Evolutionary conservation across 2,113 vertebrate species (phyloP), one percentile per base, ranked within the genome.

Genomic region (Chaetodon trifascialis): DNA sequence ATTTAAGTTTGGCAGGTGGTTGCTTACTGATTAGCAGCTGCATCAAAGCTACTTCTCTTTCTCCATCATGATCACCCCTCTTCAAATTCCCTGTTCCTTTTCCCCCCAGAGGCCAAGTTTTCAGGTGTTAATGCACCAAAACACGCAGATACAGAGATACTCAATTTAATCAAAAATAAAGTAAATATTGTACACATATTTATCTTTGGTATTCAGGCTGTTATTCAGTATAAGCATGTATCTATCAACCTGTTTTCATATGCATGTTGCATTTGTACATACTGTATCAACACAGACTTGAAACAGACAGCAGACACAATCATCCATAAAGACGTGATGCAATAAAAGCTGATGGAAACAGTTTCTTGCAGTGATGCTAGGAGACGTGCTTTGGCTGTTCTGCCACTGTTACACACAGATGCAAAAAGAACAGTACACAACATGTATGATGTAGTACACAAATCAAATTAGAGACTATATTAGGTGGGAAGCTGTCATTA

Each of bases 21-120:
- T 68, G 54, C 21, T 71, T 69, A 36, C 44, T 78, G 79, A 71
- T 90, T 86, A 86, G 62, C 64, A 81, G 82, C 73, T 69, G 85
- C 62, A 71, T 79, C 63, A 67, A 82, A 82, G 75, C 79, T 59
- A 68, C 54, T 44, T 60, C 14, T 59, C 36, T 52, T 25, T 63
- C 15, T 30, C n/a, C 46, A 30, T 11, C 10, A 51, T 15, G 30
- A 30, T 30, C 38, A 40, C 7, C 19, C 16, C 16, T 19, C 12
- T 66, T 42, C 9, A 5, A 8, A 42, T 17, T 47, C n/a, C 8
- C 23, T 51, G 12, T 36, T 7, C 2, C 7, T 6, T 40, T 54
- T 54, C 55, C 30, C 5, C 15, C 55, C 6, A 40, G 15, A 60
- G 44, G 9, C 38, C 25, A 1, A 56, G 19, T 7, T 4, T 63